Evolutionary conservation across 2,888 invertebrate genomes (phyloP).

Genomic region (Heteromyza rotundicornis): DNA sequence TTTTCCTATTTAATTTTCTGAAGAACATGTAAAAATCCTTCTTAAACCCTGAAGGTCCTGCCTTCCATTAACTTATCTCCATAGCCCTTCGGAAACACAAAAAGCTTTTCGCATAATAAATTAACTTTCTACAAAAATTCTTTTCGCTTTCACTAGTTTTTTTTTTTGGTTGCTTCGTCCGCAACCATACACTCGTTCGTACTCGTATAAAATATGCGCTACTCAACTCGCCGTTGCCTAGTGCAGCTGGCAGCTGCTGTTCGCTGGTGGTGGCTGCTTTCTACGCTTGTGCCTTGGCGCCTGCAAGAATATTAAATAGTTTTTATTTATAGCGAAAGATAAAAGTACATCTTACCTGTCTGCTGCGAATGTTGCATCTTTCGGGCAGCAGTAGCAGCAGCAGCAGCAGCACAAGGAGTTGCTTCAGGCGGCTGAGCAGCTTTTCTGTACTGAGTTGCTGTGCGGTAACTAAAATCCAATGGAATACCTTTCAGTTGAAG

Average conservation of each 20-base stretch:
- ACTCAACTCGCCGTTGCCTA: neutral
- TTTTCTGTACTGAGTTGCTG: conserved; percentile 1
- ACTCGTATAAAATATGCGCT: neutral
- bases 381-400: neutral
- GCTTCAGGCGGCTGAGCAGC: neutral
- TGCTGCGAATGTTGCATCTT: neutral
- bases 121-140: conserved; percentile 36
- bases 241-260: neutral
- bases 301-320: conserved; percentile 52
- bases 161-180: neutral
- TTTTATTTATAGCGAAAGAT: conserved; percentile 51
- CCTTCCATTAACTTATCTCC: neutral
- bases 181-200: no score
- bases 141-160: neutral
- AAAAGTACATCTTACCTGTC: conserved; percentile 23
- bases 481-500: conserved; percentile 8
- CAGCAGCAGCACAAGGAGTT: neutral
- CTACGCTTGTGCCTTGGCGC: conserved; percentile 28
- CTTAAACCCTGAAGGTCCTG: no score
- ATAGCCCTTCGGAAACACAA: conserved; percentile 20
- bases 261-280: neutral
- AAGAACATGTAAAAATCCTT: no score
- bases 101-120: conserved; percentile 51
- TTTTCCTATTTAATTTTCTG: no score
- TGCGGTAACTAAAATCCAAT: conserved; percentile 37